phyloP scores from a whole-genome alignment of 1,140 invertebrate species.

The Tetraneura akinire region DNA sequence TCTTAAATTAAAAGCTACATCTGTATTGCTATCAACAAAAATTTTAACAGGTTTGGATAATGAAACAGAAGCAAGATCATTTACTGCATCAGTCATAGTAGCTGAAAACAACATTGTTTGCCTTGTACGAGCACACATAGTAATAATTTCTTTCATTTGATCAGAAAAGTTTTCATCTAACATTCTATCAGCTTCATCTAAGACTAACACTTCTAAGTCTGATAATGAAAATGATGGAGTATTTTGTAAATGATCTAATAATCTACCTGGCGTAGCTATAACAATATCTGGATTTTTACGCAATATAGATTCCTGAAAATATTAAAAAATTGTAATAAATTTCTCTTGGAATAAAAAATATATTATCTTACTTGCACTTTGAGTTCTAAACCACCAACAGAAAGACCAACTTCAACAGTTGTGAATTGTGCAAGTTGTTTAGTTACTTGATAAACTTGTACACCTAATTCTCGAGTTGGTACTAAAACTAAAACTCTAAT shows the following conservation, averaged over 20 bases:
- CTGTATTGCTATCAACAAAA: constrained; percentile 93
- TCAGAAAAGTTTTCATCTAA: constrained; percentile 97
- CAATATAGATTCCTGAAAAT: constrained; percentile 74
- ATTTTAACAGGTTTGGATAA: constrained; percentile 89
- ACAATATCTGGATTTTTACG: constrained; percentile 93
- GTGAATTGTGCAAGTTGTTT: constrained; percentile 88
- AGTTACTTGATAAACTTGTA: constrained; percentile 93
- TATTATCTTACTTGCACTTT: constrained; percentile 72
- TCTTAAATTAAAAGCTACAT: constrained; percentile 90
- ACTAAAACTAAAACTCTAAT: constrained; percentile 86
- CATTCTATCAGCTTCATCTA: constrained; percentile 98
- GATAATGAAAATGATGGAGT: constrained; percentile 88
- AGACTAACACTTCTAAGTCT: constrained; percentile 89
- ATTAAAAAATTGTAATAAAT: not conserved
- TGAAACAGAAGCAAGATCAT: constrained; percentile 89
- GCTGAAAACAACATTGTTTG: constrained; percentile 98
- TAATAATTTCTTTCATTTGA: constrained; percentile 96
- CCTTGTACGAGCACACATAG: constrained; percentile 85
- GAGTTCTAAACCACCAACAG: constrained; percentile 91
- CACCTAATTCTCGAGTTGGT: constrained; percentile 94
- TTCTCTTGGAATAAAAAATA: not conserved
- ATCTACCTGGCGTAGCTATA: constrained; percentile 94
- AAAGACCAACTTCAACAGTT: constrained; percentile 76
- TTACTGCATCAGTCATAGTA: constrained; percentile 96
- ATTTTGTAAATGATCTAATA: constrained; percentile 97